These are phyloP conservation scores for Saguinus oedipus DNA, from an alignment of 2,797 vertebrate species.

Conservation along the genomic window DNA sequence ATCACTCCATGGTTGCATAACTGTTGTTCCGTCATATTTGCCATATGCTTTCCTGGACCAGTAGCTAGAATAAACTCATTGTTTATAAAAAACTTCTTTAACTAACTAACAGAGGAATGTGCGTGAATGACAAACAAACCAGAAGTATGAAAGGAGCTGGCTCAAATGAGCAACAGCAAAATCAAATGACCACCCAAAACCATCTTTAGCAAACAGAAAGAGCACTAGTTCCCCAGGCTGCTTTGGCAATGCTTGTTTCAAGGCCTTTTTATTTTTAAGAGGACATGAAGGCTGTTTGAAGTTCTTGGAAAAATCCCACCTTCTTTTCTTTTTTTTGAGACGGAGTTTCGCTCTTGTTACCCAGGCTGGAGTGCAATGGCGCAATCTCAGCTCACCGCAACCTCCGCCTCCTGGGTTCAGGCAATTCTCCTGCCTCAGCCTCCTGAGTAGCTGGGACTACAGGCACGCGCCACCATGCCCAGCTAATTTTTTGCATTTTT, in stretches of 20 bases:
- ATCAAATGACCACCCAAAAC: not conserved
- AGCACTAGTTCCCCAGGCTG: not conserved
- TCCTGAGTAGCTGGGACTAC: no score
- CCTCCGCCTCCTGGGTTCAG: no score
- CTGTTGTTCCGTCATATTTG: not conserved
- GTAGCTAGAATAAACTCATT: constrained; percentile 12
- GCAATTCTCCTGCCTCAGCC: no score
- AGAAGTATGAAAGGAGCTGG: not conserved
- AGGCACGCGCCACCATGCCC: no score
- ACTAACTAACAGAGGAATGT: not conserved
- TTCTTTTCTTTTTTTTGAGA: not conserved
- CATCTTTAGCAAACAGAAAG: not conserved
- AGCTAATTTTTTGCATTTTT: no score
- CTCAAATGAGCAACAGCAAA: not conserved
- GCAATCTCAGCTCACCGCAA: no score
- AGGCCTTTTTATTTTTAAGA: not conserved
- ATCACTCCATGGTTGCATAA: not conserved
- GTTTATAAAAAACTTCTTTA: constrained; percentile 6
- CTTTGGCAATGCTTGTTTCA: not conserved
- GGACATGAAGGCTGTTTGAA: not conserved
- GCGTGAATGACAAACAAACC: not conserved
- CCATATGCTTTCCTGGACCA: not conserved
- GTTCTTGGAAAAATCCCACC: not conserved
- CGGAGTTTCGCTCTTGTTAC: no score
- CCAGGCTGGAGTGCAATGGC: no score